Evolutionary conservation across 2,113 vertebrate genomes (phyloP).

Genomic region (Saccopteryx leptura): DNA sequence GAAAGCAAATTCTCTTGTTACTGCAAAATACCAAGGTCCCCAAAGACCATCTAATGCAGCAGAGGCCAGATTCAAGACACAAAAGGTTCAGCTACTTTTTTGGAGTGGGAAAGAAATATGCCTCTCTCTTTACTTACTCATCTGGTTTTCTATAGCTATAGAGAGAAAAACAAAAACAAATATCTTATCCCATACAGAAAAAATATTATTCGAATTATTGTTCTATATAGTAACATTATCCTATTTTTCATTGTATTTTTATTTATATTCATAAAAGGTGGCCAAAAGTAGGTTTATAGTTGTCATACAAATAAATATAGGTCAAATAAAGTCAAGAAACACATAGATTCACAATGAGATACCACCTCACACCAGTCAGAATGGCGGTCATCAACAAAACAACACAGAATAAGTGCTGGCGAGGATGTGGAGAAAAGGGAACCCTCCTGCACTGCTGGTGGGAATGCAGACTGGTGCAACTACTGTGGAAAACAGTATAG

Average conservation of each 20-base stretch:
- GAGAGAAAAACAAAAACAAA: background rate
- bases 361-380: too few species aligned
- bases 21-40: background rate
- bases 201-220: background rate
- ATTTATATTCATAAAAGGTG: conserved; percentile 3
- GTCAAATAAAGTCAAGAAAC: background rate
- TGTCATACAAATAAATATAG: background rate
- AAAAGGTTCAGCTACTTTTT: background rate
- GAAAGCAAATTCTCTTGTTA: conserved; percentile 55
- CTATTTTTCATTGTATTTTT: background rate
- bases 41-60: background rate
- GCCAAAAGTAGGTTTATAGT: background rate
- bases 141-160: background rate
- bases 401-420: too few species aligned
- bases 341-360: background rate
- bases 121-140: background rate
- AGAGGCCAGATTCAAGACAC: background rate
- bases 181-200: background rate
- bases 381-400: too few species aligned
- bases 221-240: background rate
- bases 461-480: too few species aligned
- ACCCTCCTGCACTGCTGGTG: too few species aligned
- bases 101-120: background rate
- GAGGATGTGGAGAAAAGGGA: too few species aligned
- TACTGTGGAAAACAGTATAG: too few species aligned